A percentile compares a stretch with the other conserved stretches of the same genome.
Conservation (phyloP, 53 echinoderm and acorn worm species). For the Patiria pectinifera region DNA sequence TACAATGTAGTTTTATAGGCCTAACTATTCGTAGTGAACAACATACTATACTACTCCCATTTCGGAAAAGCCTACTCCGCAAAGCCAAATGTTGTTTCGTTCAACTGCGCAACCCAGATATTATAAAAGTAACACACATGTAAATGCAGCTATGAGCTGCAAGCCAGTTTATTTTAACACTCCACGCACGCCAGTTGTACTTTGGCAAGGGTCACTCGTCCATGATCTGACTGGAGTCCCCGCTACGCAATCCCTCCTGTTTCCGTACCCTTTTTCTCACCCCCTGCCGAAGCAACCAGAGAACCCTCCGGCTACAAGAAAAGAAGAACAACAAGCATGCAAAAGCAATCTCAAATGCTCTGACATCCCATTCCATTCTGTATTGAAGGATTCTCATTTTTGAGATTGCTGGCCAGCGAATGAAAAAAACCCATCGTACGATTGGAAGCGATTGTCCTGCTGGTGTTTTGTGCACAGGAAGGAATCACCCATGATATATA, state of each 20-base stretch:
- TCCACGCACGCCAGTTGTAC: slow-evolving; percentile 9
- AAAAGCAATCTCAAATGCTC: slow-evolving; percentile 30
- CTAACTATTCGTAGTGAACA: too few relatives aligned
- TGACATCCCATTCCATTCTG: not conserved
- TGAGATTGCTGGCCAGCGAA: not conserved
- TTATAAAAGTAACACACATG: not conserved
- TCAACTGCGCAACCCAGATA: not conserved
- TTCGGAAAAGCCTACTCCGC: too few relatives aligned
- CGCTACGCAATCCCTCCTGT: slow-evolving; percentile 5
- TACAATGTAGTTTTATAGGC: too few relatives aligned
- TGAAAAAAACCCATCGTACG: not conserved
- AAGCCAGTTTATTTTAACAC: not conserved
- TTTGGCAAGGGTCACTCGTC: slow-evolving; percentile 27
- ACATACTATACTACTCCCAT: too few relatives aligned
- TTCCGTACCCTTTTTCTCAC: slow-evolving; percentile 56
- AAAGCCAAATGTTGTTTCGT: too few relatives aligned
- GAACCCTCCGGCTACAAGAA: slow-evolving; percentile 28
- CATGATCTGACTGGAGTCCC: slow-evolving; percentile 8
- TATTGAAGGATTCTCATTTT: not conserved
- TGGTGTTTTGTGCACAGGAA: slow-evolving; percentile 35
- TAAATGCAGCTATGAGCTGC: not conserved
- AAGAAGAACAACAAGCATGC: slow-evolving; percentile 53
- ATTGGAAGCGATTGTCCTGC: not conserved
- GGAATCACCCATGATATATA: slow-evolving; percentile 48
- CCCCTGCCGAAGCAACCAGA: slow-evolving; percentile 44